Evolutionary conservation across 2,888 invertebrate species (phyloP).

Genomic region (Cheilosia impressa): DNA sequence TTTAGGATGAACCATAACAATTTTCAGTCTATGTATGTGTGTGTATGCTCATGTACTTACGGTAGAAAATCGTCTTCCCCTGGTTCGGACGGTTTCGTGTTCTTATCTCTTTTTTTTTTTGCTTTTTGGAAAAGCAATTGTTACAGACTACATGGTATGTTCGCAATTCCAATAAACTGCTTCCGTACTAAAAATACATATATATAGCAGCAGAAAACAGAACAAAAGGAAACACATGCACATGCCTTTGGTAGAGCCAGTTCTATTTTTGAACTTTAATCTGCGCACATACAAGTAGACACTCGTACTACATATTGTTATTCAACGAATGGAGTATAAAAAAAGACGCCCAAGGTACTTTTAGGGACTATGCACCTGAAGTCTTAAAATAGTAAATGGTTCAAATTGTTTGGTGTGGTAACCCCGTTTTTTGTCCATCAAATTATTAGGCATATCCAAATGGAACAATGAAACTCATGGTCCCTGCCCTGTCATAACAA

Average conservation of each 20-base stretch:
- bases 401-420: constrained; percentile 6
- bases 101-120: constrained; percentile 14
- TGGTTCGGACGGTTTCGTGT: background rate
- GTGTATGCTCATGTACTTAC: too few species aligned
- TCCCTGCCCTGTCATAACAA: constrained; percentile 6
- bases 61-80: too few species aligned
- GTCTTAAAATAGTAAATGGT: constrained; percentile 42
- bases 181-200: constrained; percentile 49
- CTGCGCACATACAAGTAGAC: constrained; percentile 31
- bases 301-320: constrained; percentile 5
- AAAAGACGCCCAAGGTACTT: constrained; percentile 1
- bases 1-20: constrained; percentile 31
- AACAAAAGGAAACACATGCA: constrained; percentile 31
- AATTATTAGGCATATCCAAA: background rate
- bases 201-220: background rate
- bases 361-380: constrained; percentile 37
- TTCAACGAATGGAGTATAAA: constrained; percentile 32
- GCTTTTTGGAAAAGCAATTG: constrained; percentile 47
- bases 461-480: constrained; percentile 38
- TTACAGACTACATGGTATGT: constrained; percentile 27
- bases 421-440: constrained; percentile 22
- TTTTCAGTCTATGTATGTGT: constrained; percentile 2
- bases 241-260: constrained; percentile 41
- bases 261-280: constrained; percentile 62
- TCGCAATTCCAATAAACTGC: constrained; percentile 52